phyloP scores from a whole-genome alignment of 2,113 vertebrate genomes.

The Verasper variegatus region DNA sequence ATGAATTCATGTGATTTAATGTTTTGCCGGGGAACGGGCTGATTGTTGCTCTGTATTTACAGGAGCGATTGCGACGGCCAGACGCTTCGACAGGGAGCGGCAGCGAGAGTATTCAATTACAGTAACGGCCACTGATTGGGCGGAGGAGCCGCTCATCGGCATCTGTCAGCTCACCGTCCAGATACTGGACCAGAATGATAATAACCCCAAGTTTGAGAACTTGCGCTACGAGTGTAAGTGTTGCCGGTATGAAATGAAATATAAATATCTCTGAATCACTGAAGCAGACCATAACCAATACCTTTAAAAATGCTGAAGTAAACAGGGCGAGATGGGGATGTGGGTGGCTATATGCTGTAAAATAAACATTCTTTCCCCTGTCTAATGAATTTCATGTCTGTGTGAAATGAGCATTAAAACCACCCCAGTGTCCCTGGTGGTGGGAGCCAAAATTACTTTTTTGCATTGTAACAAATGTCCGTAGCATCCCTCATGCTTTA shows the following conservation, averaged over 20 bases:
- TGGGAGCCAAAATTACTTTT: constrained; percentile 22
- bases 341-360: neutral
- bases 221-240: constrained; percentile 91
- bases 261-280: neutral
- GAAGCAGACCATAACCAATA: constrained; percentile 5
- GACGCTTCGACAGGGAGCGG: constrained; percentile 89
- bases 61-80: constrained; percentile 87
- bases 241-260: constrained; percentile 10
- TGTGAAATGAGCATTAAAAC: constrained; percentile 6
- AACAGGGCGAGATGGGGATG: constrained; percentile 12
- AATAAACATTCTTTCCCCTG: neutral
- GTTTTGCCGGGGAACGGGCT: constrained; percentile 3
- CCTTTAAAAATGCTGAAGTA: neutral
- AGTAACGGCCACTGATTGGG: constrained; percentile 91
- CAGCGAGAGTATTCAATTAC: constrained; percentile 91
- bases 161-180: constrained; percentile 90
- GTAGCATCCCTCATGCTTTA: neutral
- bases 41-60: constrained; percentile 55
- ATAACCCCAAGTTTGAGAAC: constrained; percentile 93
- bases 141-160: constrained; percentile 88
- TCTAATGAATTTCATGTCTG: constrained; percentile 25
- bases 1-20: constrained; percentile 8
- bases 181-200: constrained; percentile 92
- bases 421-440: neutral
- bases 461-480: neutral